Evolutionary conservation across 1,140 invertebrate genomes (phyloP), one percentile per base, ranked within the genome.

Genomic region (Papilio dardanus): DNA sequence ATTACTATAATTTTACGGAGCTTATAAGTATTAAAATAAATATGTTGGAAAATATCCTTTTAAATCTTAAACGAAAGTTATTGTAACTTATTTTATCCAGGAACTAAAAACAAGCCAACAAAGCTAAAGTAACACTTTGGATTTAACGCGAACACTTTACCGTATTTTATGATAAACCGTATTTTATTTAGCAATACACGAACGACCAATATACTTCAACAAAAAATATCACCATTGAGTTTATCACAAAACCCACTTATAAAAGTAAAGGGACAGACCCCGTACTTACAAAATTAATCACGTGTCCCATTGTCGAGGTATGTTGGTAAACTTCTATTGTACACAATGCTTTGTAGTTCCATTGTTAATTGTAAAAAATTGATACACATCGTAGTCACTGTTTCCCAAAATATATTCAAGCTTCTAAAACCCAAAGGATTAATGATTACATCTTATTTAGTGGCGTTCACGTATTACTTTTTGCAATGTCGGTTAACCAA

Each of bases 241-340:
- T 74, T 74, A 74, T 77, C 65, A 75, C 73, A 71, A 76, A 54
- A 81, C 76, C 78, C 75, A 73, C 74, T 75, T 74, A 75, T 67
- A 74, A 46, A 76, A 58, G 65, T 77, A 81, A 79, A 80, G 80
- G 84, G 83, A 79, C 83, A 83, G 83, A 54, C 76, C 75, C 76
- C 74, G 76, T 79, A 83, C 83, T 83, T 82, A 77, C 79, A 77
- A 81, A 84, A 88, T 88, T 90, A 90, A 89, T 90, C 85, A 88
- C 83, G 83, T 80, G 78, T 79, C 77, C 30, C 76, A 81, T 80
- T 86, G 80, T 83, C 81, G 66, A 31, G 68, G 81, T 84, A 79
- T 89, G 87, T 88, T 90, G 84, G 87, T 86, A 90, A 88, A 89
- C 85, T 88, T 78, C 76, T 77, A 75, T 79, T 77, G 76, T 74